Percentiles rank a stretch among this genome's conserved stretches.
Evolutionary conservation across 2,797 vertebrate species (phyloP).

Genomic region (Bradypodion ventrale): DNA sequence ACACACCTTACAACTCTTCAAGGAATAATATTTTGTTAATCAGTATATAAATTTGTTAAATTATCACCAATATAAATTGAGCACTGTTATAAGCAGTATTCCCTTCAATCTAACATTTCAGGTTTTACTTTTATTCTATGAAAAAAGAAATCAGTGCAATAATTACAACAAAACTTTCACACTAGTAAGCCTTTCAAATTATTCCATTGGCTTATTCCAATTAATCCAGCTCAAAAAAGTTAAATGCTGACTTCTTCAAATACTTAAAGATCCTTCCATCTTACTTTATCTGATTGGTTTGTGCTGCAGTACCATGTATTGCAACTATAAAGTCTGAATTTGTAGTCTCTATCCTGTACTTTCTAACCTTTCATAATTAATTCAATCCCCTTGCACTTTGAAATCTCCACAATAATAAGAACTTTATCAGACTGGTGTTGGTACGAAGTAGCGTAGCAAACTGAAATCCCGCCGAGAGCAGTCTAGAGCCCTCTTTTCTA

Average conservation of each 20-base stretch:
- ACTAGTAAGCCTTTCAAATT: slow-evolving; percentile 19
- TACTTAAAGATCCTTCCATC: slow-evolving; percentile 58
- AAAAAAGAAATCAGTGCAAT: slow-evolving; percentile 18
- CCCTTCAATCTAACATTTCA: not conserved
- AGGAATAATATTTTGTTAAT: not conserved
- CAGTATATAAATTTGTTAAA: not conserved
- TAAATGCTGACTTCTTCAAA: slow-evolving; percentile 39
- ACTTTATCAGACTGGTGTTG: slow-evolving; percentile 79
- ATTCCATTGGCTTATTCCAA: slow-evolving; percentile 29
- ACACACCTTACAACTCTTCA: not conserved
- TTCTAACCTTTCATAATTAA: slow-evolving; percentile 79
- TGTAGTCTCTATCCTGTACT: slow-evolving; percentile 70
- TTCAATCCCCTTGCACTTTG: slow-evolving; percentile 76
- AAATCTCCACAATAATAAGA: slow-evolving; percentile 84
- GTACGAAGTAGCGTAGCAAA: slow-evolving; percentile 80
- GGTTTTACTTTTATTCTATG: not conserved
- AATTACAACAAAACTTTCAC: slow-evolving; percentile 12
- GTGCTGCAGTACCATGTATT: slow-evolving; percentile 49
- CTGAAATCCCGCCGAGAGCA: slow-evolving; percentile 80
- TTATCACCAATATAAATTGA: not conserved
- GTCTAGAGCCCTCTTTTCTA: slow-evolving; percentile 82
- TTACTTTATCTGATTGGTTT: slow-evolving; percentile 57
- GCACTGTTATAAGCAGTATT: not conserved
- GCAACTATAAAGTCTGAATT: slow-evolving; percentile 76
- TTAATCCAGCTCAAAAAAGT: slow-evolving; percentile 49